A percentile compares a stretch with the other conserved stretches of the same genome.
These are phyloP conservation scores for Symphodus melops DNA, from an alignment of 2,113 vertebrate species.

Conservation along the genomic window DNA sequence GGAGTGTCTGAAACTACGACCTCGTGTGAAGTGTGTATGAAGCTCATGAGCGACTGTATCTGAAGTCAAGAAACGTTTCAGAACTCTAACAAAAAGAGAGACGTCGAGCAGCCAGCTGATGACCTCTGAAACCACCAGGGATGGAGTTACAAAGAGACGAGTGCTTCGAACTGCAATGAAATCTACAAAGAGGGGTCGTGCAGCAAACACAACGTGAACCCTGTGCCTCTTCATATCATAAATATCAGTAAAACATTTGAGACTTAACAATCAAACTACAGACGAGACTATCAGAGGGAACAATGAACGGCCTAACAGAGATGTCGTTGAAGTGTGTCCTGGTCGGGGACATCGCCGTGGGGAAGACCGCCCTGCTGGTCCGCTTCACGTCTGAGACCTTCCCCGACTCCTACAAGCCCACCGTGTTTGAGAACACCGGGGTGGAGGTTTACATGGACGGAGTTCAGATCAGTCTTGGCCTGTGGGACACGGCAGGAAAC, in stretches of 20 bases:
- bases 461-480: constrained; percentile 92
- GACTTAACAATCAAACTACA: constrained; percentile 2
- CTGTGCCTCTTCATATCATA: background rate
- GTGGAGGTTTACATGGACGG: constrained; percentile 98
- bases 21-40: background rate
- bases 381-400: constrained; percentile 97
- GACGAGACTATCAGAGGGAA: background rate
- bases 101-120: background rate
- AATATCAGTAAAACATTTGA: background rate
- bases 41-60: background rate
- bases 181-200: constrained; percentile 12
- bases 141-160: constrained; percentile 4
- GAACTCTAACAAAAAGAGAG: background rate
- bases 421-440: constrained; percentile 96
- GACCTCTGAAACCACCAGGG: background rate
- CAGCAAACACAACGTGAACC: constrained; percentile 1
- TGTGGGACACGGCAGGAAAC: constrained; percentile 95
- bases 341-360: constrained; percentile 94
- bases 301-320: constrained; percentile 77
- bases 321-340: constrained; percentile 94
- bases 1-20: background rate
- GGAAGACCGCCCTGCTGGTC: constrained; percentile 94
- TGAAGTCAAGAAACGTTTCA: background rate
- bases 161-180: constrained; percentile 5
- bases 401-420: constrained; percentile 93